Evolutionary conservation across 2,888 invertebrate species (phyloP).

Genomic region (Dysmachus trigonus): DNA sequence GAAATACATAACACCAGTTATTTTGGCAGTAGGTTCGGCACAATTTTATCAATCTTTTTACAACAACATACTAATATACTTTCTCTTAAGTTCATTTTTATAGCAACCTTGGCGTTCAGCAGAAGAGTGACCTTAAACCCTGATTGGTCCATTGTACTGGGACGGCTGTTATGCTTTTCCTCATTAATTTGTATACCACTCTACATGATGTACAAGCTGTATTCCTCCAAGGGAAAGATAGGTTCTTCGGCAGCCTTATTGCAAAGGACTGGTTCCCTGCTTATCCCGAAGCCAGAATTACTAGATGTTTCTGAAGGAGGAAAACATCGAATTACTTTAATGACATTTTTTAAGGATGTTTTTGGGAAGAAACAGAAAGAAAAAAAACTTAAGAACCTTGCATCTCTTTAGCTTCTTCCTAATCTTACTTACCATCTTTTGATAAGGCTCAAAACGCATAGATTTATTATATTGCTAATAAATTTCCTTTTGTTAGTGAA

Average conservation of each 20-base stretch:
- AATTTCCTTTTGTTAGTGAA: background rate
- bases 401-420: background rate
- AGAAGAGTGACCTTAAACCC: conserved; percentile 71
- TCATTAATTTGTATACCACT: conserved; percentile 82
- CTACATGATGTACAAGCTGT: conserved; percentile 69
- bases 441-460: background rate
- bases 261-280: conserved; percentile 71
- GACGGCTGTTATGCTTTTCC: conserved; percentile 73
- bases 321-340: conserved; percentile 13
- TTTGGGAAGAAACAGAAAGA: background rate
- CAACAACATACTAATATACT: background rate
- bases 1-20: conserved; percentile 75
- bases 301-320: conserved; percentile 51
- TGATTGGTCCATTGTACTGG: conserved; percentile 68
- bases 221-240: conserved; percentile 60
- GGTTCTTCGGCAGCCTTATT: conserved; percentile 60
- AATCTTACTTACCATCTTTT: background rate
- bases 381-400: background rate
- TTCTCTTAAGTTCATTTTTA: conserved; percentile 71
- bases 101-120: conserved; percentile 70
- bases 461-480: background rate
- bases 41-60: background rate
- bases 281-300: conserved; percentile 62
- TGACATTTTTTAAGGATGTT: background rate
- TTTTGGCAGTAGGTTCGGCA: conserved; percentile 69